Evolutionary conservation across 2,888 invertebrate genomes (phyloP), one percentile per base, ranked within the genome.

Genomic region (Leptinotarsa rubiginosa): DNA sequence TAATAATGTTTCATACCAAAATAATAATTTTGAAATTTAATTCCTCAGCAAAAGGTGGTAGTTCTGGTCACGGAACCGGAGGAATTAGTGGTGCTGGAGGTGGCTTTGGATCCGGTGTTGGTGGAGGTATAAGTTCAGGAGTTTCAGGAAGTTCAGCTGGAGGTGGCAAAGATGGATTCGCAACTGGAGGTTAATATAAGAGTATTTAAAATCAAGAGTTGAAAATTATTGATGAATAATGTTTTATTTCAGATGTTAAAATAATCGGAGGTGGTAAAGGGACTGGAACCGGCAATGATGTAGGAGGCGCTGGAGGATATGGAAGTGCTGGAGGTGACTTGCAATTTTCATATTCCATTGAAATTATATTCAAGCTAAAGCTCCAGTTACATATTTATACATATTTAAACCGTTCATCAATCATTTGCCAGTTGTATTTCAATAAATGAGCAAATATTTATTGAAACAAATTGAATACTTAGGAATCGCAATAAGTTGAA

Each of bases 141-240:
- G 75, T 70, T 16, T 67, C 70, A 31, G 64, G 69, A 2, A 68
- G 70, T 31, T 47, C 22, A 22, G 65, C 65, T 7, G 67, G 68
- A n/a, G 72, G 72, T 10, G 68, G 73, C 1, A 70, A 73, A n/a
- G 70, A 67, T 18, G 75, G 75, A 31, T 50, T 50, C 31, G 71
- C 70, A 49, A 69, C 64, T 15, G 76, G 76, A 47, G 72, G 70
- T n/a, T 4, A 56, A 1, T 15, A 15, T 4, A 31, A 31, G 31
- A 31, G 31, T 31, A 56, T 25, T 4, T 15, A 3, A 25, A 13
- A 10, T 13, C 3, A 10, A 1, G 16, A 50, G 4, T 5, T n/a
- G 4, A 15, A 16, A 50, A 41, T 50, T 2, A 41, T 41, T 41
- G 41, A 10, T 10, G 7, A 31, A 31, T 31, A 7, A 41, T 41